Conservation (phyloP, 1,140 invertebrate species). For the Zeugodacus cucurbitae region DNA sequence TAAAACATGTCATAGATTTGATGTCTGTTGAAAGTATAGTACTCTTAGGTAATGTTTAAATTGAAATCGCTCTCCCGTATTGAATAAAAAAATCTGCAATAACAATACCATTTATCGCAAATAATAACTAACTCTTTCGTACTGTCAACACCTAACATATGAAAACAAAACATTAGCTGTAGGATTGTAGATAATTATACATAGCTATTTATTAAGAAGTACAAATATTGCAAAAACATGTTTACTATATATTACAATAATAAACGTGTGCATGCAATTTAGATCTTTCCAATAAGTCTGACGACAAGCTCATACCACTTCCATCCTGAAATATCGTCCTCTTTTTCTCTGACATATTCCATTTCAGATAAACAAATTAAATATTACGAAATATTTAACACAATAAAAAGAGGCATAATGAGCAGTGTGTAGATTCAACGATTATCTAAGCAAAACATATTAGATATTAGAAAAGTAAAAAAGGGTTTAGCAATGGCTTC, state of each 20-base stretch:
- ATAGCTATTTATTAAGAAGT: background rate
- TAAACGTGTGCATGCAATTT: constrained; percentile 4
- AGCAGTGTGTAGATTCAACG: background rate
- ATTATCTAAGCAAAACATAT: background rate
- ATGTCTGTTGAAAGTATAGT: too few relatives aligned
- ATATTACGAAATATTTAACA: background rate
- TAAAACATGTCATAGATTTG: too few relatives aligned
- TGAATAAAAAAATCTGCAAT: too few relatives aligned
- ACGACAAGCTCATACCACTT: constrained; percentile 40
- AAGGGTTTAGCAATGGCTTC: background rate
- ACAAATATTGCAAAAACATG: background rate
- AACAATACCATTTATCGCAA: too few relatives aligned
- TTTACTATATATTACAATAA: background rate
- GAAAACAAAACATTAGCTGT: background rate
- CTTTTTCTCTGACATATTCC: constrained; percentile 46
- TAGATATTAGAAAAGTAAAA: background rate
- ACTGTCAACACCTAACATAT: too few relatives aligned
- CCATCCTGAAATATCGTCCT: constrained; percentile 40
- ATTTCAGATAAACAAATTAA: constrained; percentile 41
- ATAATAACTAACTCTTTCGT: too few relatives aligned
- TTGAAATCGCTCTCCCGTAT: too few relatives aligned
- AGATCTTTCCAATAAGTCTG: constrained; percentile 26
- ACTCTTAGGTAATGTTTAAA: too few relatives aligned
- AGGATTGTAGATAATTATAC: background rate
- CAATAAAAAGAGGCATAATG: constrained; percentile 38